phyloP scores from a whole-genome alignment of 1,140 invertebrate genomes.

The Cephus cinctus region DNA sequence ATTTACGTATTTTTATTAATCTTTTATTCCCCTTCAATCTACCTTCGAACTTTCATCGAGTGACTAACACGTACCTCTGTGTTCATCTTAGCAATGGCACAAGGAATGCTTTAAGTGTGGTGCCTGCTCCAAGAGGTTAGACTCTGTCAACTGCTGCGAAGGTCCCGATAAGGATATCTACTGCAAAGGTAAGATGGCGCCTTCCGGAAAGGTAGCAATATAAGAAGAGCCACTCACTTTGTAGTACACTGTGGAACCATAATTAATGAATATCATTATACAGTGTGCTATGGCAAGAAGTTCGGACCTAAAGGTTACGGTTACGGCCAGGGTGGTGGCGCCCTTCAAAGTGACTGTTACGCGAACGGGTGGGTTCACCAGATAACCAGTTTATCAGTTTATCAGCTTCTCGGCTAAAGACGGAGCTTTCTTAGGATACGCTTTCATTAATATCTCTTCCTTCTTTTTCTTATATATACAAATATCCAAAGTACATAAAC shows the following conservation, averaged over 20 bases:
- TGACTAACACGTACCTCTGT: conserved; percentile 51
- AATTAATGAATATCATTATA: conserved; percentile 28
- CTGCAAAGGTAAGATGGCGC: conserved; percentile 83
- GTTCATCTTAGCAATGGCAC: conserved; percentile 69
- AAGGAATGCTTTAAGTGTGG: conserved; percentile 94
- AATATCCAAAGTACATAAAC: too few relatives aligned
- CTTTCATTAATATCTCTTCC: too few relatives aligned
- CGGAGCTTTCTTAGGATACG: too few relatives aligned
- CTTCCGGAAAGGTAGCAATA: conserved; percentile 21
- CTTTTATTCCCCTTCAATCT: not conserved
- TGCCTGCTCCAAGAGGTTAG: conserved; percentile 90
- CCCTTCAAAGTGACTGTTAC: conserved; percentile 81
- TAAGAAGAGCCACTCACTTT: conserved; percentile 9
- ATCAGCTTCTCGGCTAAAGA: too few relatives aligned
- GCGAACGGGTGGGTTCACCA: conserved; percentile 67
- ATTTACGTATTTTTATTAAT: too few relatives aligned
- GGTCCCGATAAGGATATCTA: conserved; percentile 96
- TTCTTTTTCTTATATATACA: too few relatives aligned
- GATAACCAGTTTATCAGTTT: too few relatives aligned
- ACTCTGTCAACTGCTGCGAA: conserved; percentile 94
- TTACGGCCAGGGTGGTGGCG: conserved; percentile 88
- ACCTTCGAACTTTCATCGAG: conserved; percentile 9
- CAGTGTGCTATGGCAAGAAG: conserved; percentile 91
- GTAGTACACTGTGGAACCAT: not conserved
- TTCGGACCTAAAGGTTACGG: conserved; percentile 94